Evolutionary conservation across 1,140 invertebrate genomes (phyloP), one percentile per base, ranked within the genome.

Genomic region (Rhopalosiphum padi): DNA sequence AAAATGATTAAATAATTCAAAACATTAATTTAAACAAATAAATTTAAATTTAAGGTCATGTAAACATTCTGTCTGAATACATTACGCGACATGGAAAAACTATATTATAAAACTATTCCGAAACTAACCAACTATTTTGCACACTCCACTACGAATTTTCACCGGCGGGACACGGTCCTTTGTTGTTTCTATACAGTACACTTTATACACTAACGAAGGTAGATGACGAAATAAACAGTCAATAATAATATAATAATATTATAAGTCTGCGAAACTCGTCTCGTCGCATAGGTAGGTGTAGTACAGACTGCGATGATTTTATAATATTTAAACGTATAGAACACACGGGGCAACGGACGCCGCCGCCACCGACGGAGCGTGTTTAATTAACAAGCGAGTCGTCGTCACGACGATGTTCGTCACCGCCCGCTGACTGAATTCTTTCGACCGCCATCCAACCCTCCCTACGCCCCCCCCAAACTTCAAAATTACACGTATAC

Each of bases 341-440:
- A 41, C 41, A 15, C 9, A 1, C 37, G 21, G n/a, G 23, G 55
- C 15, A 60, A 60, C 3, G 30, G 60, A 77, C 60, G 22, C 41
- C 37, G 0, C 23, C 23, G 46, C 3, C 41, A 25, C 22, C 22
- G 83, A 43, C 2, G 83, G 83, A 43, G 83, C 83, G 41, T 41
- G 23, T 85, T 85, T 85, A 85, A 85, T 85, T 85, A 85, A 85
- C 83, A 85, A 41, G 37, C 83, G 41, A 37, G 41, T 37, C 35
- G 22, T 37, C 18, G n/a, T 83, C 18, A 7, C n/a, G 35, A 35
- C n/a, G 22, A 37, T 83, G 35, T 37, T 8, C 77, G 77, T 37
- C 60, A 77, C 60, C 60, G 11, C 60, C 60, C 60, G n/a, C 60
- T 15, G 60, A 77, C 60, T 21, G 15, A 77, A 77, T 77, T n/a